These are phyloP conservation scores for Protodeltote pygarga DNA, from an alignment of 2,888 invertebrate species.

Conservation along the genomic window DNA sequence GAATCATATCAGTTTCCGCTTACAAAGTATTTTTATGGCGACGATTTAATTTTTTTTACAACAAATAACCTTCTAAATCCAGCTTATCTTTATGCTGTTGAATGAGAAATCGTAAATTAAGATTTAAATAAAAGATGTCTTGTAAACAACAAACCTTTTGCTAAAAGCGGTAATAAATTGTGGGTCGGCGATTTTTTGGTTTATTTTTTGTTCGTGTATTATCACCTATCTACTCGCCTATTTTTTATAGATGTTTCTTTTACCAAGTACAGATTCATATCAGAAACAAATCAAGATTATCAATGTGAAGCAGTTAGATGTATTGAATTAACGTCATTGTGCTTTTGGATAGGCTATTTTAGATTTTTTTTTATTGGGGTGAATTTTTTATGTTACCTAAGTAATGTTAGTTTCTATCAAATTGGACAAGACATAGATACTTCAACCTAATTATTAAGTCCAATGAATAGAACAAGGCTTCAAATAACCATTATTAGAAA, in stretches of 20 bases:
- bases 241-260: slow-evolving; percentile 55
- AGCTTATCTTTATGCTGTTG: slow-evolving; percentile 75
- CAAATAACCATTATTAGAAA: no score
- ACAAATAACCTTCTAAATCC: slow-evolving; percentile 61
- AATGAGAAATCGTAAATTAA: slow-evolving; percentile 79
- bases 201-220: slow-evolving; percentile 52
- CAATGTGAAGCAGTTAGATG: slow-evolving; percentile 27
- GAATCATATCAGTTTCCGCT: slow-evolving; percentile 50
- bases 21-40: slow-evolving; percentile 40
- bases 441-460: no score
- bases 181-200: slow-evolving; percentile 59
- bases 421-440: no score
- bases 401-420: no score
- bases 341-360: slow-evolving; percentile 2
- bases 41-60: slow-evolving; percentile 44
- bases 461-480: no score
- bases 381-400: neutral
- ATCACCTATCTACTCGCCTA: slow-evolving; percentile 62
- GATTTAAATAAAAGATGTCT: slow-evolving; percentile 82
- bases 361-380: neutral
- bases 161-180: slow-evolving; percentile 82
- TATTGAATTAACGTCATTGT: no score
- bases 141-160: slow-evolving; percentile 84
- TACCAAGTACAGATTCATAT: slow-evolving; percentile 54
- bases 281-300: slow-evolving; percentile 29